Base-by-base conservation (phyloP, 2,797 vertebrate genomes). In the Nasua narica region DNA sequence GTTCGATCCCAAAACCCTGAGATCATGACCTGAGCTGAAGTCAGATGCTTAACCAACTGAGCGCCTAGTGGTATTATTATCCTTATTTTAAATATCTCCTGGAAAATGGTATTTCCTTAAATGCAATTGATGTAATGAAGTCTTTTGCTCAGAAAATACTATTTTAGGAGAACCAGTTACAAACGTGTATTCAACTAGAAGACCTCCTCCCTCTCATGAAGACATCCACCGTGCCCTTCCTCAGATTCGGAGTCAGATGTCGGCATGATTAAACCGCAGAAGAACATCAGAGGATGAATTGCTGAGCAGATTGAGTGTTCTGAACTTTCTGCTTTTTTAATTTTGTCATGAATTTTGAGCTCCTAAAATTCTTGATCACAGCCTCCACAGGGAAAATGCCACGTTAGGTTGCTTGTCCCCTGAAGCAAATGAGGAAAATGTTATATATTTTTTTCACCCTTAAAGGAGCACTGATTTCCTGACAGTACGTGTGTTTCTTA, bases 141-240 rank as follows among this genome's bases (percentile, higher is more conserved):
- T 52, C 23, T 46, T 95, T 93, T 98, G 95, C 85, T 91, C 88
- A 95, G 97, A 97, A 96, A 97, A 97, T 96, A 97, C 81, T 84
- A 85, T 52, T 97, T 95, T 60, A 46, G 0, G 4, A 83, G 92
- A 97, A 95, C n/a, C 95, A 96, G 87, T 92, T 83, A 43, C 58
- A 89, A 91, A 52, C 69, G 72, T 0, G 3, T 85, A 84, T 97
- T 97, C 84, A 95, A 85, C 85, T 97, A 87, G 91, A 96, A 97
- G 92, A n/a, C 70, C 77, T 97, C 48, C 3, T 96, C 97, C 65
- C 70, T n/a, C 18, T 74, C 56, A 76, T 32, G 76, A 94, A 65
- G 92, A 54, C 54, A 25, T 14, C 0, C 76, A 69, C 82, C 1
- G 0, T 76, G 52, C 87, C 79, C 88, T 98, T 97, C 84, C 85